Conservation (phyloP, 2,888 invertebrate species). For the Allacma fusca region DNA sequence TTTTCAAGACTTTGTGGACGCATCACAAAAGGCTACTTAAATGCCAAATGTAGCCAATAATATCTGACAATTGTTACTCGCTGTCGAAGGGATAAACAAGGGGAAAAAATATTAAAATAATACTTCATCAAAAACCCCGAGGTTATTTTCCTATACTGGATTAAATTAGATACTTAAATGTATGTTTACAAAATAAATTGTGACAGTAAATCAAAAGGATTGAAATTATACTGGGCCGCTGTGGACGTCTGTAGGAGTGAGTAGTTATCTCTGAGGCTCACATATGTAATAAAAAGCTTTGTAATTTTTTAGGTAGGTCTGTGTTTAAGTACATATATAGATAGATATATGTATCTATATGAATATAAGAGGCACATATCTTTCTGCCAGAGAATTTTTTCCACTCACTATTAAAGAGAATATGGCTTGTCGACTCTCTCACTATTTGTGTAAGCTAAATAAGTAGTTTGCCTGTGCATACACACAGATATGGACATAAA, state of each 20-base stretch:
- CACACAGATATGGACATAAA: background rate
- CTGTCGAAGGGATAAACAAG: constrained; percentile 6
- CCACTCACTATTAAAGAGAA: background rate
- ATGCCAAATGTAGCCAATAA: constrained; percentile 2
- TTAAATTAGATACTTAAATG: constrained; percentile 9
- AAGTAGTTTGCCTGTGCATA: background rate
- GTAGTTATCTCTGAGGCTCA: too few relatives aligned
- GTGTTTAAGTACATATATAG: too few relatives aligned
- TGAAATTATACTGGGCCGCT: background rate
- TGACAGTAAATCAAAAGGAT: constrained; percentile 8
- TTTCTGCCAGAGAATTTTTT: background rate
- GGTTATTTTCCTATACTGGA: background rate
- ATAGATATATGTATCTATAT: too few relatives aligned
- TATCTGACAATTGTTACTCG: background rate
- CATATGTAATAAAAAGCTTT: too few relatives aligned
- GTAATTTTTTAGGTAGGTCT: too few relatives aligned
- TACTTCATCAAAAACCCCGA: background rate
- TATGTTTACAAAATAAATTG: constrained; percentile 9
- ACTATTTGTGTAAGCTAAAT: background rate
- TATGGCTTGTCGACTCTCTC: background rate
- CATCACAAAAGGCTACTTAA: background rate
- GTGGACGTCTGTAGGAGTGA: too few relatives aligned
- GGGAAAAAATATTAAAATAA: background rate
- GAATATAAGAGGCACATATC: too few relatives aligned
- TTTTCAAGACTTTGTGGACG: background rate